These are phyloP conservation scores for Thomomys bottae DNA, from an alignment of 2,113 vertebrate species.

Conservation along the genomic window DNA sequence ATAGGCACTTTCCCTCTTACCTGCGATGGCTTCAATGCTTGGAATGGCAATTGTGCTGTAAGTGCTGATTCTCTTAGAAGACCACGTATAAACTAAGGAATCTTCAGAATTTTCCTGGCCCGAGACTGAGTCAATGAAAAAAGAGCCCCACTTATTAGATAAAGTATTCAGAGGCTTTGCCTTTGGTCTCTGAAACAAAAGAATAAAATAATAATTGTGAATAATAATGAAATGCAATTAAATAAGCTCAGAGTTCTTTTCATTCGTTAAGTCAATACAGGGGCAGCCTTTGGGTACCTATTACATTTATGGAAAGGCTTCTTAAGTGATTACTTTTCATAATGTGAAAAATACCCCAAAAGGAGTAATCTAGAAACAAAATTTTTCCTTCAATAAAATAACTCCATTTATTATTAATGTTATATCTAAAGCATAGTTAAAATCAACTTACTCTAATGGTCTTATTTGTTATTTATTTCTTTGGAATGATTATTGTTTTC, in stretches of 20 bases:
- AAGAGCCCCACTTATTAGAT: constrained; percentile 96
- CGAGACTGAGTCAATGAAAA: constrained; percentile 89
- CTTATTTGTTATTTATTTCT: too few species aligned
- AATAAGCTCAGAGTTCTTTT: neutral
- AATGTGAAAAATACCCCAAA: neutral
- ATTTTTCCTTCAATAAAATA: too few species aligned
- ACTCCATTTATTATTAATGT: too few species aligned
- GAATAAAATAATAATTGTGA: neutral
- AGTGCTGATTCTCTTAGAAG: constrained; percentile 92
- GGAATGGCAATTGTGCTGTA: constrained; percentile 96
- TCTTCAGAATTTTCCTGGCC: constrained; percentile 86
- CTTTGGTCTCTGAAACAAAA: constrained; percentile 87
- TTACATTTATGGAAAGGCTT: neutral
- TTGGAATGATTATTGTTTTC: too few species aligned
- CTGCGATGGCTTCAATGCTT: constrained; percentile 95
- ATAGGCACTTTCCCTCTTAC: constrained; percentile 81
- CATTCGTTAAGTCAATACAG: neutral
- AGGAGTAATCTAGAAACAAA: neutral
- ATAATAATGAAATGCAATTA: neutral
- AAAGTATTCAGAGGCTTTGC: constrained; percentile 87
- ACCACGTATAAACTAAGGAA: constrained; percentile 89
- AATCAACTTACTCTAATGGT: too few species aligned
- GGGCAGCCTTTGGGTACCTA: neutral
- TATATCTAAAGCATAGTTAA: too few species aligned
- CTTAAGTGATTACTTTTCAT: neutral